Evolutionary conservation across 2,888 invertebrate genomes (phyloP), one percentile per base, ranked within the genome.

Genomic region (Monochamus alternatus): DNA sequence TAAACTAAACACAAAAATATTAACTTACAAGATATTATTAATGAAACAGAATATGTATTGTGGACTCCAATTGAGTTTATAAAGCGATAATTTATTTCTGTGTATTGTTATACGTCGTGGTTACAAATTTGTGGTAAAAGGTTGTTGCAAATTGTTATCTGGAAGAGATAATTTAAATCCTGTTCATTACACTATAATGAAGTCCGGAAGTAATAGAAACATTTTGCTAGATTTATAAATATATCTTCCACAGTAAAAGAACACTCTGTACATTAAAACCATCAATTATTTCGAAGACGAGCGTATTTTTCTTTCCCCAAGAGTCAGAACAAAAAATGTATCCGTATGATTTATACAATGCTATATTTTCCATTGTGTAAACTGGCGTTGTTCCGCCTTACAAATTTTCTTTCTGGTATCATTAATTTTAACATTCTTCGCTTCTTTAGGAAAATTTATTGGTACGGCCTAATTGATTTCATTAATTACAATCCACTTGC

Each of bases 1-100:
- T 51, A 22, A 7, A 52, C 5, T 31, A n/a, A 65, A 65, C 47
- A 51, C 3, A 65, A 8, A 22, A 65, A 70, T 44, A 67, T 51
- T 47, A 67, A 47, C 31, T 59, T 60, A 70, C 70, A 70, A 47
- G 70, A 70, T 44, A 60, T 70, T 60, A 62, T 70, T 62, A 70
- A 8, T 47, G 43, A 10, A 60, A 70, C 60, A 62, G 44, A 22
- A 70, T 70, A 22, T 22, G 22, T 22, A 43, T 70, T 31, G 70
- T 47, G 47, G 60, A 60, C 60, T 60, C 59, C 70, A 70, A 22
- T 22, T 12, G 47, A 60, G 62, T 44, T 47, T 47, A 22, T 22
- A 22, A 22, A 22, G 22, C 31, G 60, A 7, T 38, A 38, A 70
- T 47, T 58, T 60, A 64, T 64, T 64, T 43, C 43, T 64, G 64